Evolutionary conservation across 2,888 invertebrate genomes (phyloP), one percentile per base, ranked within the genome.

Genomic region (Idaea dimidiata): DNA sequence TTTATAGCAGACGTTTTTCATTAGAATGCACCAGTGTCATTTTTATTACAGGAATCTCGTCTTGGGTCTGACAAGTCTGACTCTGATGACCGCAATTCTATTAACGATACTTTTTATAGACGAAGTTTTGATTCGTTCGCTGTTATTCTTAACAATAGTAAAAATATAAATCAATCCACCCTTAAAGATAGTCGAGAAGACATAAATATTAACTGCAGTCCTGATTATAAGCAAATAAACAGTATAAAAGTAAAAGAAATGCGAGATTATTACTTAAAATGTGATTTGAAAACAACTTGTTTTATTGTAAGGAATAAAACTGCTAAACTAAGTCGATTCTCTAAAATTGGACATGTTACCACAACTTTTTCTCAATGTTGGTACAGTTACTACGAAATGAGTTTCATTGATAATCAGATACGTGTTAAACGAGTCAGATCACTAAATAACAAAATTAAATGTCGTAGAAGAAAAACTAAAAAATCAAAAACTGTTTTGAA

Each of bases 301-400:
- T 43, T 43, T 43, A 43, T 14, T 43, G 5, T 24, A 24, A 24
- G 24, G 1, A 43, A 43, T 43, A 43, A 43, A 43, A 43, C 43
- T 43, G 43, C 10, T 3, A 43, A 43, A 43, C 43, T 43, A 43
- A 43, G 10, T 43, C 6, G 1, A 0, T 14, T 43, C 3, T 3
- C 10, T 14, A 43, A 14, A 43, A 10, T 43, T 8, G 43, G 10
- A 43, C 43, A 10, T 43, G 43, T 43, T 43, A 0, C 43, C 10
- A 43, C 43, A 43, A 14, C 43, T 10, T 7, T 43, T 43, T 43
- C 10, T 43, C 43, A 43, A 43, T 43, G 43, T 43, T 24, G 31
- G 18, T 57, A 57, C 57, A 24, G 31, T 57, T 24, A n/a, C 18
- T 16, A 24, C 7, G 57, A 57, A 31, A 57, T n/a, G 18, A 57